A percentile compares a stretch with the other conserved stretches of the same genome.
phyloP scores from a whole-genome alignment of 1,140 invertebrate species.

The Diachasma alloeum region DNA sequence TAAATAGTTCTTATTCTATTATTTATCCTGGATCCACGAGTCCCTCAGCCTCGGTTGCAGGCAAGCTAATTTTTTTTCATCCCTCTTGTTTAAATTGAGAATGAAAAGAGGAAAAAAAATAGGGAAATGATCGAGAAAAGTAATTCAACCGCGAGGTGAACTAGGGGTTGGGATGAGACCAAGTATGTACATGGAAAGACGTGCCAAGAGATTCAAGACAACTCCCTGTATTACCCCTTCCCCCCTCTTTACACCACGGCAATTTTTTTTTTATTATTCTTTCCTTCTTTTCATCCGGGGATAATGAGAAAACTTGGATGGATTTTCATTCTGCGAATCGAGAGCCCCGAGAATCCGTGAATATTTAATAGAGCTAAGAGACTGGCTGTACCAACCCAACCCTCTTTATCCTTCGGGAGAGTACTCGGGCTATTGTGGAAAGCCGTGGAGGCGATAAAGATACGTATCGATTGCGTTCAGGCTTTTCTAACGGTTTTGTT shows the following conservation, averaged over 20 bases:
- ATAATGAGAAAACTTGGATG: conserved; percentile 30
- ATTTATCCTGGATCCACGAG: background rate
- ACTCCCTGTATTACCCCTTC: background rate
- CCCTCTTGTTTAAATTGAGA: background rate
- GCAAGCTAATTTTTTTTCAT: background rate
- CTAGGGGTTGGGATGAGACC: background rate
- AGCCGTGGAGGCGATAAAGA: background rate
- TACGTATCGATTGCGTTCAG: conserved; percentile 15
- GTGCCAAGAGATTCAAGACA: conserved; percentile 10
- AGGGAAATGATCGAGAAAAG: conserved; percentile 3
- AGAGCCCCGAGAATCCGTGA: conserved; percentile 21
- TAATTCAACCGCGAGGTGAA: background rate
- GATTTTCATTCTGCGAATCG: conserved; percentile 23
- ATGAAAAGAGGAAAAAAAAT: background rate
- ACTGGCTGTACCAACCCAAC: background rate
- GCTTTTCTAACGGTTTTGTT: background rate
- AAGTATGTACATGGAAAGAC: conserved; percentile 4
- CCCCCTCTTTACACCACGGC: background rate
- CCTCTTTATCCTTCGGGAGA: too few species aligned
- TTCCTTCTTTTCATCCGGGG: background rate
- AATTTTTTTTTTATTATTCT: conserved; percentile 17
- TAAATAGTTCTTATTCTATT: background rate
- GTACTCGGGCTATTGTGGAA: background rate
- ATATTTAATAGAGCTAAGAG: conserved; percentile 24
- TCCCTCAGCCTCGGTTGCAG: background rate